A percentile compares a stretch with the other conserved stretches of the same genome.
Evolutionary conservation across 2,888 invertebrate species (phyloP).

Genomic region (Nowickia ferox): DNA sequence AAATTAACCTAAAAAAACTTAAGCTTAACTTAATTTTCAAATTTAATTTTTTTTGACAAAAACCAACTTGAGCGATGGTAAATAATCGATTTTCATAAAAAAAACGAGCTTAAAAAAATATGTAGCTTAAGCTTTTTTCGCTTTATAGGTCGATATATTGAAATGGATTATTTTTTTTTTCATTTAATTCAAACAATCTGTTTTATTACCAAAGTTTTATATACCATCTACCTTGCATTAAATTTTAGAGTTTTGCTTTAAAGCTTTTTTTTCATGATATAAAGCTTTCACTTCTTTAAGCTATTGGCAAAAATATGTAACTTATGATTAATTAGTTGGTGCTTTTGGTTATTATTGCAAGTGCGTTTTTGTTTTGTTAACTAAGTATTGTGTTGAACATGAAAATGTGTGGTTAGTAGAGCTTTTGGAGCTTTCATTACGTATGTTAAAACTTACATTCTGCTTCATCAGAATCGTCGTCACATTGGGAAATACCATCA

Average conservation of each 20-base stretch:
- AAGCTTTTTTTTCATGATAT: background rate
- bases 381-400: background rate
- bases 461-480: conserved; percentile 85
- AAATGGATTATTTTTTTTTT: too few species aligned
- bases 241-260: background rate
- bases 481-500: conserved; percentile 85
- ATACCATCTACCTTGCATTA: background rate
- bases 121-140: too few species aligned
- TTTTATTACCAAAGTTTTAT: too few species aligned
- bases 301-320: background rate
- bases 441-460: conserved; percentile 83
- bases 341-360: conserved; percentile 14
- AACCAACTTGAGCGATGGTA: too few species aligned
- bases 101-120: too few species aligned
- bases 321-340: conserved; percentile 14
- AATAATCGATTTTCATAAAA: too few species aligned
- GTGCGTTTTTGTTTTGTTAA: conserved; percentile 13
- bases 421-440: conserved; percentile 35
- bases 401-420: conserved; percentile 46
- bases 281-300: conserved; percentile 18
- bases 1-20: too few species aligned
- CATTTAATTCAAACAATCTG: too few species aligned
- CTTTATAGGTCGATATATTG: too few species aligned
- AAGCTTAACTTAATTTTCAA: too few species aligned
- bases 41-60: too few species aligned